Base-by-base conservation (phyloP, 1,140 invertebrate species). In the Drosophila funebris region DNA sequence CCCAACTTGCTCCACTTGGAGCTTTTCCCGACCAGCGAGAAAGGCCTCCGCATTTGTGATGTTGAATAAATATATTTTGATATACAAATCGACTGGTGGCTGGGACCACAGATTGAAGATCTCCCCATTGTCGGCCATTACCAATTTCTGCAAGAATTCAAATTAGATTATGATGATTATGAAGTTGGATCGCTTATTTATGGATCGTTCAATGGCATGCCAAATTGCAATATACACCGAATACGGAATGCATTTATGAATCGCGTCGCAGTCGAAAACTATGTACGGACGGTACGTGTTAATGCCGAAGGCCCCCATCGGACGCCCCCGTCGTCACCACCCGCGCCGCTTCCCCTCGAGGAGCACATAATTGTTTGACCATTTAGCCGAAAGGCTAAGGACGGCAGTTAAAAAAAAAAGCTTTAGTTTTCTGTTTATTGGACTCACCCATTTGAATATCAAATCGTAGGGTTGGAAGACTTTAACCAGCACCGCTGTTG, bases 41-140 rank as follows among this genome's bases (percentile, higher is more conserved):
- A 96, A 97, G 1, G 95, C 96, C 3, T 96, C 94, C 14, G 94
- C 94, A 92, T 98, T 98, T 4, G 96, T 97, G 0, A 98, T 92
- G 87, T 98, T 97, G 91, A 97, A 98, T 2, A 99, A 93, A 84
- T 95, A 98, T 1, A 98, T 95, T 90, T 96, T 96, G 27, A 97
- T 92, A 78, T 96, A 96, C 0, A 98, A 93, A 50, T 97, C 95
- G 3, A 98, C 95, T 24, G 96, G 95, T 1, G 97, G 96, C 69
- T 95, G 94, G 52, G 94, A 92, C 97, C 97, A 98, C 73, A 97
- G 93, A 62, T 97, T 95, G 91, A 96, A 98, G 14, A 96, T 95
- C 90, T 97, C 96, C 1, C 96, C 95, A 5, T 95, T 95, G 36
- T 95, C 94, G 37, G 92, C 90, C 67, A 97, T 94, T 8, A 93